phyloP scores from a whole-genome alignment of 2,888 invertebrate species.

The Sepiola atlantica region DNA sequence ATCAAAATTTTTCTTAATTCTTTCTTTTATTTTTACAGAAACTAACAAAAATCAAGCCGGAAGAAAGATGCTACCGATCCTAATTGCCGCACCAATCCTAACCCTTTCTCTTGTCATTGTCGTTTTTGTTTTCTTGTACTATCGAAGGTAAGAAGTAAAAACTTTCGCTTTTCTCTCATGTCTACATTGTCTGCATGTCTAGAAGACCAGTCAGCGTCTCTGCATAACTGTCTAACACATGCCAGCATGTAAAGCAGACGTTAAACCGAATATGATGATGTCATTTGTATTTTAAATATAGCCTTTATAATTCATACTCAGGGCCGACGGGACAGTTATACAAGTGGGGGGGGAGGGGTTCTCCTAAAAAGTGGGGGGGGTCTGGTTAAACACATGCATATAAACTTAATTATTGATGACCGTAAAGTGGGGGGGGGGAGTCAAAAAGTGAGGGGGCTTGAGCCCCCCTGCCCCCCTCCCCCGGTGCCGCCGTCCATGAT shows the following conservation, averaged over 20 bases:
- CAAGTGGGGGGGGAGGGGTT: too few species aligned
- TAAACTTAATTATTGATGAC: too few species aligned
- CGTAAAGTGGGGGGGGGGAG: too few species aligned
- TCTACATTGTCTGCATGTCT: background rate
- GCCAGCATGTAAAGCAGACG: too few species aligned
- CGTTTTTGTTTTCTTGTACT: conserved; percentile 58
- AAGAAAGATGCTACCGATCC: conserved; percentile 59
- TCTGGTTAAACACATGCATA: too few species aligned
- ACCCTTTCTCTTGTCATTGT: conserved; percentile 56
- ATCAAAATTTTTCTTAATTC: background rate
- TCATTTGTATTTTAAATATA: background rate
- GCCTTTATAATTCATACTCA: too few species aligned
- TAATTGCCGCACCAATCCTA: conserved; percentile 63
- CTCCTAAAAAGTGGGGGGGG: too few species aligned
- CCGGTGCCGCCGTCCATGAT: too few species aligned
- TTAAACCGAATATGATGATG: too few species aligned
- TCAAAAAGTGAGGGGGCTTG: too few species aligned
- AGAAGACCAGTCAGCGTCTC: background rate
- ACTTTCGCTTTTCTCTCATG: background rate
- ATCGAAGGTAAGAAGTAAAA: conserved; percentile 60
- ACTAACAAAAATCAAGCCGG: background rate
- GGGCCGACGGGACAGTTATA: too few species aligned
- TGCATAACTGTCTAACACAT: background rate
- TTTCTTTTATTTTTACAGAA: conserved; percentile 34
- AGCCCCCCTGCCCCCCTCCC: too few species aligned